These are phyloP conservation scores for Lepidurus couesii DNA, from an alignment of 1,140 invertebrate species.

Conservation along the genomic window DNA sequence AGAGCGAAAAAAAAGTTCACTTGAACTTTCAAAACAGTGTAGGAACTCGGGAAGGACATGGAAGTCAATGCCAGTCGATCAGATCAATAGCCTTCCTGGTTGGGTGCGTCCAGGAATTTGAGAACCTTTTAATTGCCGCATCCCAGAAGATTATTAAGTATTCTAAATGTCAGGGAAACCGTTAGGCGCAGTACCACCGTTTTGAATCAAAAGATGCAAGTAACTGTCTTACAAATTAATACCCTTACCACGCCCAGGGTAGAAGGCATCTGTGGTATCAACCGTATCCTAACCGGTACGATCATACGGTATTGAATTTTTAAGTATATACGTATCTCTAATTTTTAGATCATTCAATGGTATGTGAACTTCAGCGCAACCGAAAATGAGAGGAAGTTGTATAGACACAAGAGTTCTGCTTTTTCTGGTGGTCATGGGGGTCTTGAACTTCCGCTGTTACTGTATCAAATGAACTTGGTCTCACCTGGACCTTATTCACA, in stretches of 20 bases:
- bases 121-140: background rate
- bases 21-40: background rate
- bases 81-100: constrained; percentile 1
- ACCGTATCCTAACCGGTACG: no score
- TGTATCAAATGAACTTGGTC: background rate
- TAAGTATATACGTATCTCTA: no score
- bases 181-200: background rate
- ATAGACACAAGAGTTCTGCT: background rate
- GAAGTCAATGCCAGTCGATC: background rate
- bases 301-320: no score
- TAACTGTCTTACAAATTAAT: no score
- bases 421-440: background rate
- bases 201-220: no score
- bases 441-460: background rate
- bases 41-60: background rate
- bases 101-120: background rate
- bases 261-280: no score
- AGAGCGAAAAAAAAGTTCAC: background rate
- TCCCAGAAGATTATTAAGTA: background rate
- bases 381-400: background rate
- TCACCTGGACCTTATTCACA: background rate
- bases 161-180: background rate
- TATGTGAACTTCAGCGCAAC: background rate
- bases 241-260: no score
- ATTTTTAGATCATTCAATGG: no score